Base-by-base conservation (phyloP, 2,113 vertebrate genomes). In the Haemorhous mexicanus region DNA sequence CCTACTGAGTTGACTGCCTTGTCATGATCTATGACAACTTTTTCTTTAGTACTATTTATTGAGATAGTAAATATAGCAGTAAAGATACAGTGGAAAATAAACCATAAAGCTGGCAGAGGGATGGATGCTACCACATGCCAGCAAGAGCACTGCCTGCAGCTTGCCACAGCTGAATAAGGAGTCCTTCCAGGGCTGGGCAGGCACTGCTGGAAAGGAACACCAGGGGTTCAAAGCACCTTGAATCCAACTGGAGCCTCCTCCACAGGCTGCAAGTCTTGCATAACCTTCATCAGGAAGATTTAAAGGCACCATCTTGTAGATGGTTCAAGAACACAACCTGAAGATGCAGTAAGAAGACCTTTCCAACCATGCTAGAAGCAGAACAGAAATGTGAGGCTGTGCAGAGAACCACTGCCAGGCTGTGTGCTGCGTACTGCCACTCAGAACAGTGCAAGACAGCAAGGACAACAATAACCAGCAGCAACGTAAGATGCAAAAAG, bases 391-490 rank as follows among this genome's bases (percentile, higher is more conserved):
- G 23, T 21, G 49, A 46, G 2, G 30, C 17, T 27, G 11, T 26
- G 61, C 76, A 56, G 52, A 28, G 46, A 37, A 61, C 17, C 32
- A 13, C 11, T 39, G 61, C 46, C 81, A 49, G 56, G 32, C 56
- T 5, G 1, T 7, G 44, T 1, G 8, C 23, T 17, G 13, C 2
- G 1, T 35, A 63, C 61, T 3, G 0, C 22, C 61, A 76, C 5
- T 15, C 46, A 0, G 2, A 49, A 76, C 17, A 66, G 44, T 0
- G 0, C 7, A 43, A 16, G 6, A 52, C 4, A 13, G 56, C 20
- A 53, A 35, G 28, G 7, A 92, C 10, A 64, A 68, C 32, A 78
- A 85, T 0, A 6, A 46, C 30, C 49, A 73, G 56, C 33, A 84
- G 61, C 26, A 75, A 79, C 63, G 8, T 14, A 55, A 35, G 56